Evolutionary conservation across 2,888 invertebrate genomes (phyloP).

Genomic region (Orthosia gracilis): DNA sequence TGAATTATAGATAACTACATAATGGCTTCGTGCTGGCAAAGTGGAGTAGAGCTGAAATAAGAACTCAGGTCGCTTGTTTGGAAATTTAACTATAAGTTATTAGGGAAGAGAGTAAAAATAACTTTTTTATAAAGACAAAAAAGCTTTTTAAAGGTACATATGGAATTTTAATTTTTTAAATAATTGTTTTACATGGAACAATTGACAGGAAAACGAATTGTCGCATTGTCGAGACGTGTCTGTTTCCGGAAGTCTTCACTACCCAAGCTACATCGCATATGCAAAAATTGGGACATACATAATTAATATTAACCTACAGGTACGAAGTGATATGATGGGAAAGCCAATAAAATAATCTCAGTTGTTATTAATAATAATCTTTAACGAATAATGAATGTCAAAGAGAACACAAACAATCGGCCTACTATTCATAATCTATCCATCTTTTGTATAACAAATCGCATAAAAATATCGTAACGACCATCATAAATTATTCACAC

Average conservation of each 20-base stretch:
- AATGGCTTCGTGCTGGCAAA: slow-evolving; percentile 4
- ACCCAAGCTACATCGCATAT: too few species aligned
- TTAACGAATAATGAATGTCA: background rate
- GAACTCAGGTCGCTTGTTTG: background rate
- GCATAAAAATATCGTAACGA: background rate
- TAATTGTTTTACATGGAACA: too few species aligned
- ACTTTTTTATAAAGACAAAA: background rate
- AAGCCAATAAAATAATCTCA: too few species aligned
- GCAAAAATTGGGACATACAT: too few species aligned
- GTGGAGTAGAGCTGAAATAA: slow-evolving; percentile 14
- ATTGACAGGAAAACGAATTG: too few species aligned
- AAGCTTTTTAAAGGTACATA: too few species aligned
- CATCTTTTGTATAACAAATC: background rate
- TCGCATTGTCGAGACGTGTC: too few species aligned
- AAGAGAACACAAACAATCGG: background rate
- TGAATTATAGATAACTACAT: slow-evolving; percentile 46
- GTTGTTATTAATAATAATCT: background rate
- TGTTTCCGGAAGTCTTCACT: too few species aligned
- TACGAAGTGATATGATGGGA: too few species aligned
- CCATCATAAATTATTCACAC: background rate
- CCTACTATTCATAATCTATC: background rate
- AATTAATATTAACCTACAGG: too few species aligned
- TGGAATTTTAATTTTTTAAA: too few species aligned
- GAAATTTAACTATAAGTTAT: background rate
- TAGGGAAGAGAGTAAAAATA: too few species aligned